Percentiles rank a stretch among this genome's conserved stretches.
phyloP scores from a whole-genome alignment of 2,888 invertebrate genomes.

The Beris chalybata region DNA sequence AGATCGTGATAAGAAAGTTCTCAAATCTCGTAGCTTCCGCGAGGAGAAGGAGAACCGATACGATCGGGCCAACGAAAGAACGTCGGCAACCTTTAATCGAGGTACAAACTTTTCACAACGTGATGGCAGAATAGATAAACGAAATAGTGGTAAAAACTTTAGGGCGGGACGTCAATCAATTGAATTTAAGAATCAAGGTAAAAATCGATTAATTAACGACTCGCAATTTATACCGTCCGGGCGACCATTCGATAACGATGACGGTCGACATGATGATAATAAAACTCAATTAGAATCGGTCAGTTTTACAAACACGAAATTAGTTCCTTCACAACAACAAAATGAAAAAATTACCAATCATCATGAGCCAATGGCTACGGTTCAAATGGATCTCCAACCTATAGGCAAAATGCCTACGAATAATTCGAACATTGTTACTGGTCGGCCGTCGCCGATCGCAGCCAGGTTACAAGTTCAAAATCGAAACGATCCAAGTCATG shows the following conservation, averaged over 20 bases:
- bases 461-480: constrained; percentile 35
- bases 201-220: constrained; percentile 9
- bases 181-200: constrained; percentile 50
- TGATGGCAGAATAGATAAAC: constrained; percentile 38
- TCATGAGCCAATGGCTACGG: constrained; percentile 22
- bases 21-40: constrained; percentile 42
- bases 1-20: constrained; percentile 42
- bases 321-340: constrained; percentile 19
- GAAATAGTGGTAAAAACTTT: constrained; percentile 43
- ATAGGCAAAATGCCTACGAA: constrained; percentile 26
- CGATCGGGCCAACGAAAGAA: constrained; percentile 42
- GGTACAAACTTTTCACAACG: constrained; percentile 22
- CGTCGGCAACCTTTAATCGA: constrained; percentile 35
- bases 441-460: not conserved
- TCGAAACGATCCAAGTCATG: constrained; percentile 53
- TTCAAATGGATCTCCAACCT: constrained; percentile 11
- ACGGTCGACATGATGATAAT: constrained; percentile 19
- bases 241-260: constrained; percentile 29
- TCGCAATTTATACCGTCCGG: constrained; percentile 20
- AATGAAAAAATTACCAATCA: constrained; percentile 29
- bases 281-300: constrained; percentile 6
- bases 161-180: constrained; percentile 43
- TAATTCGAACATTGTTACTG: constrained; percentile 7
- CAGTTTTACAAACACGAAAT: constrained; percentile 41
- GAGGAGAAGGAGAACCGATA: constrained; percentile 54